Evolutionary conservation across 2,797 vertebrate genomes (phyloP).

Genomic region (Oophaga sylvatica): DNA sequence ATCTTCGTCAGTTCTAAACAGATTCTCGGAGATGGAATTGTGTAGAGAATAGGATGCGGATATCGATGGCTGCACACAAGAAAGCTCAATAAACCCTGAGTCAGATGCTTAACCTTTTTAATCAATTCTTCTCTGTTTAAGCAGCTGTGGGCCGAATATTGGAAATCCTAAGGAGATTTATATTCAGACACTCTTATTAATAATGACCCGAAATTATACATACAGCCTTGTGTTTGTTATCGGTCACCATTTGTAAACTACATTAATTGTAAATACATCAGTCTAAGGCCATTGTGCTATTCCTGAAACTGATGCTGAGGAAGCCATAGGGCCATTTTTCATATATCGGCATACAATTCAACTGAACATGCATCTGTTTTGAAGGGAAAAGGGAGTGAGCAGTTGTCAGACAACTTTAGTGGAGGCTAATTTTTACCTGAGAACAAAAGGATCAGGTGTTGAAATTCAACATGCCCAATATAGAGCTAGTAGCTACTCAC

Average conservation of each 20-base stretch:
- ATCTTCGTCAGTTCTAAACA: background rate
- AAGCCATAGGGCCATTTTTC: background rate
- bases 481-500: no score
- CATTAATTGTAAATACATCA: background rate
- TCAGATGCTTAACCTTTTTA: background rate
- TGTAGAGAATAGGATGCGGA: background rate
- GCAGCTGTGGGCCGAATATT: slow-evolving; percentile 6
- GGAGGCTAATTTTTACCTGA: no score
- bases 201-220: background rate
- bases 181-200: background rate
- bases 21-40: background rate
- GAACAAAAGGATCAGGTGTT: no score
- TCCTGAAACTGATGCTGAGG: background rate
- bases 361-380: no score
- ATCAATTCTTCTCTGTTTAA: slow-evolving; percentile 15
- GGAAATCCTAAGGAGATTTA: slow-evolving; percentile 10
- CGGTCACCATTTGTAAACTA: background rate
- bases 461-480: no score
- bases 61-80: background rate
- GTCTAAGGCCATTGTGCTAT: background rate
- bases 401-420: no score
- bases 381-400: no score
- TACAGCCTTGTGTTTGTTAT: background rate
- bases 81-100: background rate
- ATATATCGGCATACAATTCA: background rate